phyloP scores from a whole-genome alignment of 2,888 invertebrate species.

The Apoda limacodes region DNA sequence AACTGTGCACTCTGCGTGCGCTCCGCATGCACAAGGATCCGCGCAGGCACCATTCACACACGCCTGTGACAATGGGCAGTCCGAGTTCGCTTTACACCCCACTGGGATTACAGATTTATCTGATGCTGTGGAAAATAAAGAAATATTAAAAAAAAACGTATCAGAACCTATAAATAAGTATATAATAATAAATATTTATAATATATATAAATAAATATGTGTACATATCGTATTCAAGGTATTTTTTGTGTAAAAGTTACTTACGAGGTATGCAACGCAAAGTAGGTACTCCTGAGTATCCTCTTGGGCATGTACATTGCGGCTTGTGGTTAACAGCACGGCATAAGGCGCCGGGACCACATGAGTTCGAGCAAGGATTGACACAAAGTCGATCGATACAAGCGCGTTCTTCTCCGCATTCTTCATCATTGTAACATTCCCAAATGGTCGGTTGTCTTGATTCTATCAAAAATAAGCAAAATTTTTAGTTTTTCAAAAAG shows the following conservation, averaged over 20 bases:
- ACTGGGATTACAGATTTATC: conserved; percentile 63
- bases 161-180: too few species aligned
- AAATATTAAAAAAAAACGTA: too few species aligned
- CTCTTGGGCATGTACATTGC: conserved; percentile 83
- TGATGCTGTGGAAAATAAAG: conserved; percentile 62
- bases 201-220: conserved; percentile 1
- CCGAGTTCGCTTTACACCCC: conserved; percentile 83
- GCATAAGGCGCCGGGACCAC: conserved; percentile 85
- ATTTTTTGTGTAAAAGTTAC: conserved; percentile 31
- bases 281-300: conserved; percentile 79
- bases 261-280: conserved; percentile 84
- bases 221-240: too few species aligned
- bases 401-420: conserved; percentile 79
- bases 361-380: conserved; percentile 83
- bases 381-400: conserved; percentile 83
- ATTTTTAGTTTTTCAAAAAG: too few species aligned
- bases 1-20: conserved; percentile 84
- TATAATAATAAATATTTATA: too few species aligned
- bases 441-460: conserved; percentile 52
- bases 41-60: conserved; percentile 85
- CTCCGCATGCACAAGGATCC: conserved; percentile 88
- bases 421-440: conserved; percentile 83
- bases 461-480: too few species aligned
- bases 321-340: conserved; percentile 81
- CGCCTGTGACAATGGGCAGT: conserved; percentile 85